These are phyloP conservation scores for Phocides pigmalion DNA, from an alignment of 1,140 invertebrate species.

Conservation along the genomic window DNA sequence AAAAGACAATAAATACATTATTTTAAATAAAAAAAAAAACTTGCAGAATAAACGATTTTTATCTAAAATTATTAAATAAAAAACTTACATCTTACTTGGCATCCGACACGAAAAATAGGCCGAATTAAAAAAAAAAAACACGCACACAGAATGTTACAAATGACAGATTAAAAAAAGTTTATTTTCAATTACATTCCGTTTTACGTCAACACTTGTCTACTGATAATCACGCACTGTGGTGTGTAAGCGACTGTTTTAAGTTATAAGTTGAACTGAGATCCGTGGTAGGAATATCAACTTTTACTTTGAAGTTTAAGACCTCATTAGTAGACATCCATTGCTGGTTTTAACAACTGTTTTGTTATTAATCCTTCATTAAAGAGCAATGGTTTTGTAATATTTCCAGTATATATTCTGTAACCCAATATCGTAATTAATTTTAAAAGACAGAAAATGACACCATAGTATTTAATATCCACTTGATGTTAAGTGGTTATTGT, in stretches of 20 bases:
- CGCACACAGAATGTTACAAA: conserved; percentile 4
- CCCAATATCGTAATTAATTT: too few species aligned
- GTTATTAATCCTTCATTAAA: neutral
- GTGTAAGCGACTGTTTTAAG: conserved; percentile 11
- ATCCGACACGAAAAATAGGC: conserved; percentile 7
- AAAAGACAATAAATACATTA: too few species aligned
- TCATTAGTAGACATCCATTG: neutral
- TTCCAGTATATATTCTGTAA: too few species aligned
- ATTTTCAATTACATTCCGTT: conserved; percentile 13
- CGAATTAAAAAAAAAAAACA: conserved; percentile 17
- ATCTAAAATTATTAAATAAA: conserved; percentile 4
- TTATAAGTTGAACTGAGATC: conserved; percentile 23
- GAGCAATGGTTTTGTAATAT: conserved; percentile 15
- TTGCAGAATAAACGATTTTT: too few species aligned
- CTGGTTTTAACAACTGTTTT: neutral
- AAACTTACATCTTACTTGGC: conserved; percentile 21
- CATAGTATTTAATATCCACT: too few species aligned
- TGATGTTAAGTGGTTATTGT: too few species aligned
- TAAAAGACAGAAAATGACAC: too few species aligned
- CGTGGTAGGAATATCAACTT: conserved; percentile 25
- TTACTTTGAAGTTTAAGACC: conserved; percentile 17
- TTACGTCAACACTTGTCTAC: conserved; percentile 19
- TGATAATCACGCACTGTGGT: conserved; percentile 20
- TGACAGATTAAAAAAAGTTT: conserved; percentile 2
- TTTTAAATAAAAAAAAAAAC: neutral